Base-by-base conservation (phyloP, 2,113 vertebrate species). In the Thryonomys swinderianus region DNA sequence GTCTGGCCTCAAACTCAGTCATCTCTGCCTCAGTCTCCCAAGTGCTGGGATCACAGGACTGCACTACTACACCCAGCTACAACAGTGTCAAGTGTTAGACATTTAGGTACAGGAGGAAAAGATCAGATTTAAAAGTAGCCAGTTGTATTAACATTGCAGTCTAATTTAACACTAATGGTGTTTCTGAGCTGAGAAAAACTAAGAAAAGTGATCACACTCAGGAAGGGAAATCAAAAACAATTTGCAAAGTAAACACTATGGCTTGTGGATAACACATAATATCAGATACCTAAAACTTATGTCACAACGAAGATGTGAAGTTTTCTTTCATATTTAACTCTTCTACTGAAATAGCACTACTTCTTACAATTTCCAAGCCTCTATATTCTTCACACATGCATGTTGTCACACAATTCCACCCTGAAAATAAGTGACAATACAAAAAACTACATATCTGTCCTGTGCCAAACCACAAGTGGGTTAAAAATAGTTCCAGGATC, bases 401-500 rank as follows among this genome's bases (percentile, higher is more conserved):
- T 18, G 37, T 20, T 57, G 40, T 85, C 73, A 93, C 30, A 80
- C 45, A 92, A 90, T 32, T 57, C 40, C 25, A 87, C 14, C 66
- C 57, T 86, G 62, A 96, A 96, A 96, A 90, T 73, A 89, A 64
- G 62, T 91, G 42, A 91, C 62, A 91, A 93, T 48, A 85, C 42
- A 83, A 93, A 96, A 85, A 83, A 95, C 48, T 85, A 67, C 25
- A 53, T 7, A 78, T 83, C 57, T 78, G 85, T 74, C 73, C 25
- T 18, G 2, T 57, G 84, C 89, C 74, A 95, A 95, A 92, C 53
- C 80, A 94, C 34, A 91, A 53, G 2, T 13, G 90, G 14, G 59
- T 64, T 95, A 96, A 94, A 93, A 96, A 82, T 81, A 96, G 37
- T n/a, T 69, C 34, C 30, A 93, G 20, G 20, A 37, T 92, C 95